Percentiles rank a stretch among this genome's conserved stretches.
phyloP scores from a whole-genome alignment of 1,140 invertebrate species.

The Panagrolaimus sp. region DNA sequence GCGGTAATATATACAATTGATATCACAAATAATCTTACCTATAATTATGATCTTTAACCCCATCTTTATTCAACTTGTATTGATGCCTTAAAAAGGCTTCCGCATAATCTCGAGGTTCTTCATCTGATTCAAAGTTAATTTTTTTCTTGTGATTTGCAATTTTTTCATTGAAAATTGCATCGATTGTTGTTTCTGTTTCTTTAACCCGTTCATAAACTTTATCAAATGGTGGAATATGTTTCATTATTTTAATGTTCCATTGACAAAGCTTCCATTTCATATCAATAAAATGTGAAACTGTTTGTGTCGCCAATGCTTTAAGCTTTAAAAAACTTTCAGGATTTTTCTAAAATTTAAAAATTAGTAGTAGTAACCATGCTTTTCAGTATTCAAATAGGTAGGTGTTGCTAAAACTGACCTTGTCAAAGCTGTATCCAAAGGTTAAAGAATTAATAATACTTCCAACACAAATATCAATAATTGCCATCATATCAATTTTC shows the following conservation, averaged over 20 bases:
- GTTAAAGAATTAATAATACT: background rate
- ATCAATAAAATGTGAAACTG: conserved; percentile 1
- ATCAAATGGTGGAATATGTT: conserved; percentile 23
- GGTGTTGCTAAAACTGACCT: background rate
- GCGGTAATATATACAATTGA: no score
- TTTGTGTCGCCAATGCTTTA: background rate
- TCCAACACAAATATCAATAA: conserved; percentile 6
- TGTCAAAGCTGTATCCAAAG: background rate
- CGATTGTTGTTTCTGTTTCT: background rate
- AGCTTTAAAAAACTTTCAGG: background rate
- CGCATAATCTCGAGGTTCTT: conserved; percentile 22
- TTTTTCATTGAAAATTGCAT: conserved; percentile 11
- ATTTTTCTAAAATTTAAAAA: conserved; percentile 5
- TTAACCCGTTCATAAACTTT: conserved; percentile 17
- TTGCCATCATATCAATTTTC: background rate
- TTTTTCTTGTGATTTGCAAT: conserved; percentile 11
- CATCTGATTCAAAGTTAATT: background rate
- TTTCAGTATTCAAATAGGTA: background rate
- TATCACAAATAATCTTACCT: background rate
- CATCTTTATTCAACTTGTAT: conserved; percentile 5
- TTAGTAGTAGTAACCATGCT: background rate
- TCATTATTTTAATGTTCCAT: conserved; percentile 3
- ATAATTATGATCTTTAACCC: background rate
- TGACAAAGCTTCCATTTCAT: background rate
- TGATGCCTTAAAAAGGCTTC: conserved; percentile 21